These are phyloP conservation scores for Antennarius maculatus DNA, from an alignment of 2,797 vertebrate species.

Conservation along the genomic window DNA sequence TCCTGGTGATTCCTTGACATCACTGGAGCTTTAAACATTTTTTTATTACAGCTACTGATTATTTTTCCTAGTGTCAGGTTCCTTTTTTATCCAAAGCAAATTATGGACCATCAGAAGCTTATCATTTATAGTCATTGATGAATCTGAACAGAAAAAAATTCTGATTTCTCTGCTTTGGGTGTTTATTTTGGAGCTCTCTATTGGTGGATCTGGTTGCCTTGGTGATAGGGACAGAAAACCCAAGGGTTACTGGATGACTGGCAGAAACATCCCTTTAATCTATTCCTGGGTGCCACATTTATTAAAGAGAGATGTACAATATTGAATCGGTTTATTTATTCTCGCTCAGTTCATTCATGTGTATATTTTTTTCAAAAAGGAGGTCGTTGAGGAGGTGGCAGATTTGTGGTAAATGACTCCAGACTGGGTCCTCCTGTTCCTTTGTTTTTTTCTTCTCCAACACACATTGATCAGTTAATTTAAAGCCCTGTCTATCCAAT, in stretches of 20 bases:
- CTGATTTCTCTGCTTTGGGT: background rate
- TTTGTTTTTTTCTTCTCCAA: slow-evolving; percentile 7
- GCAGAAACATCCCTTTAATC: slow-evolving; percentile 52
- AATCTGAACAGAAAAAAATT: background rate
- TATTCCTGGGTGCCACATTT: slow-evolving; percentile 35
- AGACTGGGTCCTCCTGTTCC: slow-evolving; percentile 32
- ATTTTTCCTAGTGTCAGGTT: background rate
- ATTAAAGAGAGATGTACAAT: slow-evolving; percentile 26
- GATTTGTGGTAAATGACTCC: slow-evolving; percentile 21
- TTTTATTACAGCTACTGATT: background rate
- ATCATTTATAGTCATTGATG: slow-evolving; percentile 6
- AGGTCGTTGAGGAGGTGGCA: slow-evolving; percentile 16
- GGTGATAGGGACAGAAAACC: slow-evolving; percentile 60
- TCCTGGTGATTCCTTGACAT: background rate
- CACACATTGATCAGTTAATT: slow-evolving; percentile 19
- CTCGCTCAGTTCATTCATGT: slow-evolving; percentile 25
- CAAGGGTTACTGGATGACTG: slow-evolving; percentile 36
- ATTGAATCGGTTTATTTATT: slow-evolving; percentile 3
- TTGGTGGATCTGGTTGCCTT: slow-evolving; percentile 68
- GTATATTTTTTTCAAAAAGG: slow-evolving; percentile 18
- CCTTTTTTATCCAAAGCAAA: slow-evolving; percentile 8
- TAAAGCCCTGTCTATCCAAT: slow-evolving; percentile 2
- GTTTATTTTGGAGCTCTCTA: slow-evolving; percentile 46
- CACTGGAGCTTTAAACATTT: slow-evolving; percentile 1
- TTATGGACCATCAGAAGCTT: slow-evolving; percentile 6